Base-by-base conservation (phyloP, 2,888 invertebrate species). In the Eurois occulta region DNA sequence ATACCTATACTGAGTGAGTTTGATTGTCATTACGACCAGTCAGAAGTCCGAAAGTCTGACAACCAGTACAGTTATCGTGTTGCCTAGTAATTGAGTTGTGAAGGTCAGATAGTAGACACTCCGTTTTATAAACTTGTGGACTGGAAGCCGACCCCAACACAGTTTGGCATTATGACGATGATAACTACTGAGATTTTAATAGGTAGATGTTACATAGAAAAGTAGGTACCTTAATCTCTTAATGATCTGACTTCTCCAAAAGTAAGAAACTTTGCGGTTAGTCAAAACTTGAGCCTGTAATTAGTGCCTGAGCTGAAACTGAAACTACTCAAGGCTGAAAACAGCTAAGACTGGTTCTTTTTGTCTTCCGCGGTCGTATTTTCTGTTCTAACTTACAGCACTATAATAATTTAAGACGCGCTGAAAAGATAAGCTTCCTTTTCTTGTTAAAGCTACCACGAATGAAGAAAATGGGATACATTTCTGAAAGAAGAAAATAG, bases 371-470 rank as follows among this genome's bases (percentile, higher is more conserved):
- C 41, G 62, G 48, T 84, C 67, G 48, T 78, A 78, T 84, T 81
- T 78, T 71, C 67, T 60, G 67, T 62, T 78, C 46, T 35, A 71
- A 41, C 71, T 83, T 67, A 71, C 8, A 78, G 60, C 55, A 68
- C 55, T 78, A 35, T 68, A 81, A 67, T 76, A 83, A 76, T 77
- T 83, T 83, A 77, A 35, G 38, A 71, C 67, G 6, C 46, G 78
- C 67, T 77, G 77, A 77, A 70, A 71, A 67, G 32, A 67, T 78
- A 80, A 83, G 78, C 78, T 67, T 55, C 35, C 46, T 78, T 67
- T 77, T 83, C 70, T 83, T 52, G 60, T 66, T 83, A n/a, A 80
- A 76, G 69, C 69, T 52, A 38, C 16, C 21, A 43, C 52, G 38
- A 38, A 18, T 35, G 35, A 71, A 84, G 83, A 68, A 83, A 68